Base-by-base conservation (phyloP, 2,797 vertebrate genomes). In the Leptoclinus maculatus region DNA sequence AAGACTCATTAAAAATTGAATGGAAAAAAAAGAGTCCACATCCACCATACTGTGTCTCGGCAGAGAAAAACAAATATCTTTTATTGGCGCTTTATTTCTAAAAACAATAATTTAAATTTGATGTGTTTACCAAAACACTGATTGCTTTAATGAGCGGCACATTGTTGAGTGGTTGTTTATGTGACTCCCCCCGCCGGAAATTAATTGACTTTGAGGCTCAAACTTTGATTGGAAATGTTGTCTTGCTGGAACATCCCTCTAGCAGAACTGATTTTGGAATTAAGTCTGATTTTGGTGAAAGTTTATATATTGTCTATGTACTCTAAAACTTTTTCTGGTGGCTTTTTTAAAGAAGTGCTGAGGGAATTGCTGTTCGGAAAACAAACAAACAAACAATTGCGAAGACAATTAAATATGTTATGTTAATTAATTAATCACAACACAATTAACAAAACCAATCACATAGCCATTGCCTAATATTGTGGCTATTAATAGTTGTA, bases 181-280 rank as follows among this genome's bases (percentile, higher is more conserved):
- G 71, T 88, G 81, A 85, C 76, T 82, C 56, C 69, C 53, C 39
- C 39, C 27, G 54, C 83, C 7, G 38, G 71, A 88, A 87, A 89
- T 60, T 80, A 92, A 90, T 92, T 90, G 88, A 88, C 83, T 91
- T 72, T 82, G 70, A 85, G 71, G 67, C 65, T 82, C 75, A 88
- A 87, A 88, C 75, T 81, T 78, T 89, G 87, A 93, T 90, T 89
- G 78, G 74, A 86, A 90, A 85, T 54, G 64, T 63, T 85, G 69
- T 85, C 78, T 86, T 74, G 32, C 49, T 84, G 38, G 56, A 87
- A 85, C 76, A 78, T 81, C 63, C 78, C 64, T 83, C 69, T 54
- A 71, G 77, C 85, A 82, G 21, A 76, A 60, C 19, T 43, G 49
- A 69, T 32, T 21, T 49, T 16, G 17, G 41, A 83, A 57, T 47